phyloP scores from a whole-genome alignment of 2,113 vertebrate genomes.

The Epinephelus fuscoguttatus region DNA sequence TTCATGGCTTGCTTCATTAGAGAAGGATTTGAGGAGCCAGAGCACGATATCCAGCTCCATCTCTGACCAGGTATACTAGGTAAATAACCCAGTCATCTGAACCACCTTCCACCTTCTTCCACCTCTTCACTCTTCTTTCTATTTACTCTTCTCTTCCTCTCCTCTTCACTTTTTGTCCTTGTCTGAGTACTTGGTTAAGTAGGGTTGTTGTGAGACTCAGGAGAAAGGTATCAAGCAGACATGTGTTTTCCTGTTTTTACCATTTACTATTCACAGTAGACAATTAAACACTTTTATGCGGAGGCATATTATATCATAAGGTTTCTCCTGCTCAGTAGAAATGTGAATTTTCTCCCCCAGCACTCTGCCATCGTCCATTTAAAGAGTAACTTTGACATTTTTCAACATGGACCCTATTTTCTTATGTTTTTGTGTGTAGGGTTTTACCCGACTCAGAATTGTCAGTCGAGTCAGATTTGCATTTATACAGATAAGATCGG shows the following conservation, averaged over 20 bases:
- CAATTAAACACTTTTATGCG: conserved; percentile 37
- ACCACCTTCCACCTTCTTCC: conserved; percentile 15
- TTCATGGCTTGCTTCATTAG: conserved; percentile 73
- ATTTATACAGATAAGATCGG: too few species aligned
- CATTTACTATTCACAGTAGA: conserved; percentile 29
- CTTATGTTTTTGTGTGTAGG: too few species aligned
- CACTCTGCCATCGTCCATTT: conserved; percentile 39
- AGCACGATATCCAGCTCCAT: conserved; percentile 66
- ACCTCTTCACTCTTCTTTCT: conserved; percentile 33
- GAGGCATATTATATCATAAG: neutral
- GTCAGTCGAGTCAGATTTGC: too few species aligned
- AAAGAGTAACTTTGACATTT: neutral
- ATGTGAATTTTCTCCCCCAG: conserved; percentile 31
- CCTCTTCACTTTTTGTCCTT: conserved; percentile 20
- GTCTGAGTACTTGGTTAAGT: conserved; percentile 6
- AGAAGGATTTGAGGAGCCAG: conserved; percentile 77
- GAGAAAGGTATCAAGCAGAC: conserved; percentile 14
- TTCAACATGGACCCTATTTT: too few species aligned
- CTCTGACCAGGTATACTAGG: conserved; percentile 61
- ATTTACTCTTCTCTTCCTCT: conserved; percentile 31
- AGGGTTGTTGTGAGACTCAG: conserved; percentile 20
- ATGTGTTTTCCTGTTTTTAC: neutral
- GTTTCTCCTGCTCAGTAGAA: neutral
- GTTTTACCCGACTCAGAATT: too few species aligned
- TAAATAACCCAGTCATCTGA: conserved; percentile 64